These are phyloP conservation scores for Pediacus dermestoides DNA, from an alignment of 2,888 invertebrate genomes.

Conservation along the genomic window DNA sequence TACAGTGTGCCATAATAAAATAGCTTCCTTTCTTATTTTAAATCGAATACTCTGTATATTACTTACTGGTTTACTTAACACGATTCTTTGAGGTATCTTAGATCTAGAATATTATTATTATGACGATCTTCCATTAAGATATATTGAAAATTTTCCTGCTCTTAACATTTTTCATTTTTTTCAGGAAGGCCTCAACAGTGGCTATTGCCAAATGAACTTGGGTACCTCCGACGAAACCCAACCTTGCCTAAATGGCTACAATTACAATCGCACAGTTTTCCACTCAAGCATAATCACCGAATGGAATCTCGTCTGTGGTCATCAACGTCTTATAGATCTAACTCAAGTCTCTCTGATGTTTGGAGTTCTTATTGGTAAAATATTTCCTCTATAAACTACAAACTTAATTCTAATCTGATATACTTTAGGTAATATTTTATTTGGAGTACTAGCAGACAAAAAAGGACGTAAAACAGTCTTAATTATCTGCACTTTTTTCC, in stretches of 20 bases:
- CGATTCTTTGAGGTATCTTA: no score
- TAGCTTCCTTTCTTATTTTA: no score
- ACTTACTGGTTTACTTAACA: no score
- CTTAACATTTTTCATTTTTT: no score
- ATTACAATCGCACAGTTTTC: conserved; percentile 59
- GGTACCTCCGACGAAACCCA: conserved; percentile 19
- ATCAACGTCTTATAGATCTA: conserved; percentile 56
- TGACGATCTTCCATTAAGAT: no score
- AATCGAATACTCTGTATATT: no score
- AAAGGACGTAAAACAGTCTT: conserved; percentile 60
- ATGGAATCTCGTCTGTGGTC: conserved; percentile 63
- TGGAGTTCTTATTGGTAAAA: conserved; percentile 56
- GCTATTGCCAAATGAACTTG: conserved; percentile 37
- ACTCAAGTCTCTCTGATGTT: conserved; percentile 62
- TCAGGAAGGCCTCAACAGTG: conserved; percentile 35
- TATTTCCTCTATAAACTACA: neutral
- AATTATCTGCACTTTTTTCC: conserved; percentile 55
- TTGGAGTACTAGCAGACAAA: conserved; percentile 60
- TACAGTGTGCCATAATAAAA: no score
- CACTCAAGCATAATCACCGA: conserved; percentile 62
- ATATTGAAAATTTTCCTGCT: no score
- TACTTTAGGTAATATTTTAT: conserved; percentile 53
- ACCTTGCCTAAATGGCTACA: conserved; percentile 43
- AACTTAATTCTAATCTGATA: conserved; percentile 5
- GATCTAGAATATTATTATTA: no score